Base-by-base conservation (phyloP, 2,888 invertebrate genomes). In the Agrypnus murinus region DNA sequence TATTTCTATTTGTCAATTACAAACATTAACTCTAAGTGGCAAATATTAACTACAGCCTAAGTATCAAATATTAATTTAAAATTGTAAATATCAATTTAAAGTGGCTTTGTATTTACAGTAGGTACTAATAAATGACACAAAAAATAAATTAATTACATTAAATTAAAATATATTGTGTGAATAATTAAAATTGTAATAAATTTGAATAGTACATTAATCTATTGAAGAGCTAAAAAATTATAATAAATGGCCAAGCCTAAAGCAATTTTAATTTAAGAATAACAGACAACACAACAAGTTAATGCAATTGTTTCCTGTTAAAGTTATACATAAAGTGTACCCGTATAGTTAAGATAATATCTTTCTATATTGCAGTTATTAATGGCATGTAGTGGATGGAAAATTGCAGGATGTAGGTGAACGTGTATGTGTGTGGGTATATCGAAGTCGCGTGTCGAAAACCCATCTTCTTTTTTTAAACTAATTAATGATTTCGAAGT, bases 231-330 rank as follows among this genome's bases (percentile, higher is more conserved):
- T 25, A 25, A 25, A n/a, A 50, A 32, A 50, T 31, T 32, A 31
- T n/a, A 62, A 46, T n/a, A 32, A 19, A 45, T 43, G 25, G 12
- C 31, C 6, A 19, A 25, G 50, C 62, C 62, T 10, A 5, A 12
- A 48, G 62, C 62, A 10, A 6, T 25, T 53, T 53, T 40, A 46
- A 50, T 48, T 63, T 63, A 63, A 40, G 17, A 50, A 63, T 45
- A 63, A 63, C 63, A 53, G 63, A 63, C 63, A n/a, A n/a, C n/a
- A n/a, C n/a, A n/a, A n/a, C n/a, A 50, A 12, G 50, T 63, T 63
- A 63, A 63, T 63, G 38, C 63, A 63, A 50, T 50, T 40, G 50
- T 63, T 63, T 53, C 63, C 53, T 53, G 40, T 15, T 63, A 50
- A 38, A 63, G 63, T n/a, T 38, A 50, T 63, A 38, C 50, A 50